Percentiles rank a stretch among this genome's conserved stretches.
Conservation (phyloP, 2,888 invertebrate species). For the Tetragonula carbonaria region DNA sequence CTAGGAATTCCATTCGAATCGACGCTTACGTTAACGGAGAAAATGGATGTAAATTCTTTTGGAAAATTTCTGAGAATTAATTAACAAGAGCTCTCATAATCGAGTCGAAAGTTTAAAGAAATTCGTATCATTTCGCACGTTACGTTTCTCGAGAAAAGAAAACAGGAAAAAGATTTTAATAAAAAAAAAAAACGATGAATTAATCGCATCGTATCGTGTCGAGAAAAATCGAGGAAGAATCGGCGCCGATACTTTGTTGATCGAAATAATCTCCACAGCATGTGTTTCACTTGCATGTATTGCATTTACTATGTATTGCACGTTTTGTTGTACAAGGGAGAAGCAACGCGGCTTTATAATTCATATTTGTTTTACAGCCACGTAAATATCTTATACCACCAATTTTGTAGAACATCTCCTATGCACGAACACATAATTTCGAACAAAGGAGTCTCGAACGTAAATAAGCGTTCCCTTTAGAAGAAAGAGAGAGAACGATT, state of each 20-base stretch:
- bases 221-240: constrained; percentile 1
- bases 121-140: neutral
- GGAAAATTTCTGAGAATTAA: neutral
- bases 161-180: neutral
- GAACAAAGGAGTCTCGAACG: neutral
- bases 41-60: constrained; percentile 13
- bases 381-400: neutral
- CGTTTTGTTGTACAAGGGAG: neutral
- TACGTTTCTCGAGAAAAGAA: neutral
- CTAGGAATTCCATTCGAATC: constrained; percentile 11
- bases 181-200: neutral
- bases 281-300: constrained; percentile 5
- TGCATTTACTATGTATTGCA: constrained; percentile 11
- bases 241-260: constrained; percentile 40
- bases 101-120: neutral
- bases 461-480: neutral
- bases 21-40: constrained; percentile 12
- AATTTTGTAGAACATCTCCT: neutral
- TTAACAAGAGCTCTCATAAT: neutral
- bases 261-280: neutral
- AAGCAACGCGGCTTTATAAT: neutral
- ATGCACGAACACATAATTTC: neutral
- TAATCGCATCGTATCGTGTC: neutral
- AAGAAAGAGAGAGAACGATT: neutral
- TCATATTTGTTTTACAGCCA: neutral